phyloP scores from a whole-genome alignment of 2,888 invertebrate genomes.

The Germaria angustata region DNA sequence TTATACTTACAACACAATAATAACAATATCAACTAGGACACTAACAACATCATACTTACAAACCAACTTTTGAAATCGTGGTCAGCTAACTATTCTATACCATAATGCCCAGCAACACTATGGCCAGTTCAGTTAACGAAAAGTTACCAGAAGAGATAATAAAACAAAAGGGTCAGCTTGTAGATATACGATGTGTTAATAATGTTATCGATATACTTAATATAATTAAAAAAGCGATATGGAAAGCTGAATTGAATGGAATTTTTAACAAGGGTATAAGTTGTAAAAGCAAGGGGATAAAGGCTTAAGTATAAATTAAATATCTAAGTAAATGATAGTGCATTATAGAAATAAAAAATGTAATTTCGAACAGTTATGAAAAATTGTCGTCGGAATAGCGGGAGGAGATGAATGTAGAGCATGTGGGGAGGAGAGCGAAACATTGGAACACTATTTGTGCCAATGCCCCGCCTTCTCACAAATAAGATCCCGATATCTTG shows the following conservation, averaged over 20 bases:
- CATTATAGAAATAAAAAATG: too few species aligned
- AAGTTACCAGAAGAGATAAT: background rate
- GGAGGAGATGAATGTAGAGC: too few species aligned
- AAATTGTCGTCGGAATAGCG: too few species aligned
- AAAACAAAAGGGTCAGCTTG: conserved; percentile 23
- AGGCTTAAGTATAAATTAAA: background rate
- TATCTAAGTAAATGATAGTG: background rate
- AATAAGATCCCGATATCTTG: too few species aligned
- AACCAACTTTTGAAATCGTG: conserved; percentile 49
- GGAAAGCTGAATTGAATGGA: conserved; percentile 22
- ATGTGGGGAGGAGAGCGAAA: too few species aligned
- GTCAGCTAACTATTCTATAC: conserved; percentile 33
- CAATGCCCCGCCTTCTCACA: too few species aligned
- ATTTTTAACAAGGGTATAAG: background rate
- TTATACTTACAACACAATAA: background rate
- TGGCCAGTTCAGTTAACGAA: conserved; percentile 38
- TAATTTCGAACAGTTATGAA: too few species aligned
- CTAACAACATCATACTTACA: conserved; percentile 40
- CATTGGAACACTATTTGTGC: too few species aligned
- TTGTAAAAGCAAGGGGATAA: background rate
- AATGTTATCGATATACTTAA: conserved; percentile 57
- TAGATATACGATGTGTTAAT: conserved; percentile 45
- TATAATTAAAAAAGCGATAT: conserved; percentile 56
- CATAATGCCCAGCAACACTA: too few species aligned
- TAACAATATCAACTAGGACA: conserved; percentile 7